These are phyloP conservation scores for Uromys caudimaculatus DNA, from an alignment of 2,797 vertebrate genomes.

Conservation along the genomic window DNA sequence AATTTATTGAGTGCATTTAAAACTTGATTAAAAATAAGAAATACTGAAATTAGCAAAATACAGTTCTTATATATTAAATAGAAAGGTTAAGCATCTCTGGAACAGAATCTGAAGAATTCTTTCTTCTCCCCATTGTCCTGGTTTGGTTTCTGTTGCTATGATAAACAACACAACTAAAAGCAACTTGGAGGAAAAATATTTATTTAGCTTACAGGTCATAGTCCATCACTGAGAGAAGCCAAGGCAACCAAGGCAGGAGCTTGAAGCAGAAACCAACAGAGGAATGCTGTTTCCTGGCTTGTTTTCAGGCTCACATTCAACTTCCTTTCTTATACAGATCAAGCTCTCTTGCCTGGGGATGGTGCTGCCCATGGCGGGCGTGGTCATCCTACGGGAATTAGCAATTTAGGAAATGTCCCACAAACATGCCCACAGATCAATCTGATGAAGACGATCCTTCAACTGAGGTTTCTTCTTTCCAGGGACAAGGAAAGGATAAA, in stretches of 20 bases:
- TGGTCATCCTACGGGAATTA: background rate
- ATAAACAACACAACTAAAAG: background rate
- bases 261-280: background rate
- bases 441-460: background rate
- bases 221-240: background rate
- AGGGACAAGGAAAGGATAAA: background rate
- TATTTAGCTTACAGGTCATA: background rate
- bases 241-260: background rate
- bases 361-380: background rate
- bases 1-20: slow-evolving; percentile 31
- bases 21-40: slow-evolving; percentile 56
- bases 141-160: background rate
- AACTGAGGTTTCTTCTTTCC: background rate
- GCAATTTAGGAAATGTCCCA: background rate
- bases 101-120: slow-evolving; percentile 45
- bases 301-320: background rate
- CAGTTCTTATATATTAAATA: slow-evolving; percentile 23
- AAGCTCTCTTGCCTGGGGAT: background rate
- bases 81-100: slow-evolving; percentile 53
- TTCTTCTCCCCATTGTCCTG: background rate
- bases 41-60: slow-evolving; percentile 30
- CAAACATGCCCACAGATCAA: background rate
- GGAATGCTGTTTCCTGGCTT: background rate
- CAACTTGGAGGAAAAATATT: background rate
- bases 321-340: background rate